phyloP scores from a whole-genome alignment of 2,888 invertebrate genomes.

The Vanessa cardui region DNA sequence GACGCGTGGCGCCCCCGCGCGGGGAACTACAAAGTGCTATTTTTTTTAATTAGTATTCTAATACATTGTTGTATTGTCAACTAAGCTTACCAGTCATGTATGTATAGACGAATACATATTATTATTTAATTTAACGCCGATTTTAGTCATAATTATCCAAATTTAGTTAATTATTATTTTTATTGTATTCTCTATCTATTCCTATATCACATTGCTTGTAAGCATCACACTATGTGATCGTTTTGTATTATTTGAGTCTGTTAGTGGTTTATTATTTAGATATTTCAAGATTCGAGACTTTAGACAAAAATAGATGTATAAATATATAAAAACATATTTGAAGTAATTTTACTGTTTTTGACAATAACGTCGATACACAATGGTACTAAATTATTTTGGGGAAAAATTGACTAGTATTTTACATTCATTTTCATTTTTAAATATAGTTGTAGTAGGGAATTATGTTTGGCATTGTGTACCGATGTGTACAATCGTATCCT shows the following conservation, averaged over 20 bases:
- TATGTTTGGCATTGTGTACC: slow-evolving; percentile 30
- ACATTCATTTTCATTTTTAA: slow-evolving; percentile 6
- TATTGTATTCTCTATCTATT: slow-evolving; percentile 57
- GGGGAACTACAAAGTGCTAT: slow-evolving; percentile 68
- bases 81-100: slow-evolving; percentile 82
- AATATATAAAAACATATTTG: slow-evolving; percentile 55
- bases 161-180: slow-evolving; percentile 80
- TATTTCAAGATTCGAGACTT: slow-evolving; percentile 54
- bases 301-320: slow-evolving; percentile 46
- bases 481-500: slow-evolving; percentile 40
- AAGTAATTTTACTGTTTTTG: slow-evolving; percentile 53
- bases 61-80: slow-evolving; percentile 76
- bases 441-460: slow-evolving; percentile 6
- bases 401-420: slow-evolving; percentile 2
- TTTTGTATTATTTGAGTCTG: slow-evolving; percentile 66
- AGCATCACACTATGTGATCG: slow-evolving; percentile 75
- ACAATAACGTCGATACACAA: slow-evolving; percentile 46
- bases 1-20: slow-evolving; percentile 52
- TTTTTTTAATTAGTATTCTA: slow-evolving; percentile 75
- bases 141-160: slow-evolving; percentile 83
- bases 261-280: slow-evolving; percentile 55
- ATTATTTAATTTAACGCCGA: slow-evolving; percentile 79
- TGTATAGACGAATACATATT: slow-evolving; percentile 76
- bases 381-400: slow-evolving; percentile 31
- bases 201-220: slow-evolving; percentile 67